Conservation (phyloP, 2,797 vertebrate genomes). For the Pteronotus mesoamericanus region DNA sequence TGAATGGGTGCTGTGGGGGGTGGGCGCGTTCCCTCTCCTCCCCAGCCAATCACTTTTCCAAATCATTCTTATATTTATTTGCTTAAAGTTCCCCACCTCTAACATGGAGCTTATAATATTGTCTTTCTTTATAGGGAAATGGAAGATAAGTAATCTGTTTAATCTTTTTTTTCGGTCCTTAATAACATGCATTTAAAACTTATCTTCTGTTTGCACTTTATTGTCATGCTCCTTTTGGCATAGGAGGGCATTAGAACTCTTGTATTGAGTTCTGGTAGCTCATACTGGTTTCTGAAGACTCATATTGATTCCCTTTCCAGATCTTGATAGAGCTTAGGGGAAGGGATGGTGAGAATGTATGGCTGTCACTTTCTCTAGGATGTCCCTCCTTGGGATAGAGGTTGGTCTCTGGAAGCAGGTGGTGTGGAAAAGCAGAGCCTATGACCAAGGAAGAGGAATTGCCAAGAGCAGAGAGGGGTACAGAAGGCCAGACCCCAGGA, state of each 20-base stretch:
- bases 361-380: not conserved
- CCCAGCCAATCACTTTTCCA: not conserved
- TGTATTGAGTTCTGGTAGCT: not conserved
- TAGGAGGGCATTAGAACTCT: not conserved
- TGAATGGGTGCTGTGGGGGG: fast-evolving
- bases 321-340: not conserved
- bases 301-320: not conserved
- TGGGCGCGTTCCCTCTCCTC: not conserved
- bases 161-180: not conserved
- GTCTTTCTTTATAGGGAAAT: not conserved
- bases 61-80: not conserved
- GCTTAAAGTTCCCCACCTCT: not conserved
- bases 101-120: not conserved
- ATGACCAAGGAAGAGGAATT: not conserved
- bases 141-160: not conserved
- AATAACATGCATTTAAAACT: not conserved
- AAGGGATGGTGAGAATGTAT: not conserved
- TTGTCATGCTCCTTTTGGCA: not conserved
- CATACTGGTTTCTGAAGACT: not conserved
- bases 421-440: not conserved
- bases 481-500: not conserved
- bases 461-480: not conserved
- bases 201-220: not conserved
- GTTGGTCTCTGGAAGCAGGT: not conserved
- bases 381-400: not conserved